A percentile compares a stretch with the other conserved stretches of the same genome.
Evolutionary conservation across 2,113 vertebrate species (phyloP).

Genomic region (Sinosuthora webbiana): DNA sequence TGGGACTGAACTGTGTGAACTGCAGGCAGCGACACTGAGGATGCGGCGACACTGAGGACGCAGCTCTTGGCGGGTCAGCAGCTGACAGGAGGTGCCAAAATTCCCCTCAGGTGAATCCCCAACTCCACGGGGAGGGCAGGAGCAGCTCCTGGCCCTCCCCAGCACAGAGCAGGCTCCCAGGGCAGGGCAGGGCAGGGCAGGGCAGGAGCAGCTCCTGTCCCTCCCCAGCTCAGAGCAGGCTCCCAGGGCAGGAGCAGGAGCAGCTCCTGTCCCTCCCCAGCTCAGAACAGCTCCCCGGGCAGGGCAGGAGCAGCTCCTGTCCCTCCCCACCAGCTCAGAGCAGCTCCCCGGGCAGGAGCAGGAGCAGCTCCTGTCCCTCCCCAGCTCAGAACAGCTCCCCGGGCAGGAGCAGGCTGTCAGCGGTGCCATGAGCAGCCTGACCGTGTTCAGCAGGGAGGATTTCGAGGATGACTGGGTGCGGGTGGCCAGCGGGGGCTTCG

Average conservation of each 20-base stretch:
- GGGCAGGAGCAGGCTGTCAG: neutral
- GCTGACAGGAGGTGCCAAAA: neutral
- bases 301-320: neutral
- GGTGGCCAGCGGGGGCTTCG: conserved; percentile 77
- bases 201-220: neutral
- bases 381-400: neutral
- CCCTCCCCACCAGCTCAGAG: neutral
- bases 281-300: neutral
- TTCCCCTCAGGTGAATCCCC: neutral
- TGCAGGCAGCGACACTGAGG: neutral
- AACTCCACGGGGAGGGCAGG: neutral
- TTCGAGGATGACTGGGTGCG: conserved; percentile 82
- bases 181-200: neutral
- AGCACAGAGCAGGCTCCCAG: neutral
- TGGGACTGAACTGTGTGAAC: neutral
- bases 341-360: neutral
- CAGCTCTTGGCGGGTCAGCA: neutral
- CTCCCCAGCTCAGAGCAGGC: too few species aligned
- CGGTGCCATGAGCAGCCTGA: too few species aligned
- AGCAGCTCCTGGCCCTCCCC: too few species aligned
- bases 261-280: too few species aligned
- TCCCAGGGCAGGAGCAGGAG: neutral
- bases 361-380: neutral
- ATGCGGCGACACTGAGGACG: neutral
- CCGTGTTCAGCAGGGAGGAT: conserved; percentile 77